Conservation (phyloP, 2,113 vertebrate genomes). For the Hippocampus zosterae region DNA sequence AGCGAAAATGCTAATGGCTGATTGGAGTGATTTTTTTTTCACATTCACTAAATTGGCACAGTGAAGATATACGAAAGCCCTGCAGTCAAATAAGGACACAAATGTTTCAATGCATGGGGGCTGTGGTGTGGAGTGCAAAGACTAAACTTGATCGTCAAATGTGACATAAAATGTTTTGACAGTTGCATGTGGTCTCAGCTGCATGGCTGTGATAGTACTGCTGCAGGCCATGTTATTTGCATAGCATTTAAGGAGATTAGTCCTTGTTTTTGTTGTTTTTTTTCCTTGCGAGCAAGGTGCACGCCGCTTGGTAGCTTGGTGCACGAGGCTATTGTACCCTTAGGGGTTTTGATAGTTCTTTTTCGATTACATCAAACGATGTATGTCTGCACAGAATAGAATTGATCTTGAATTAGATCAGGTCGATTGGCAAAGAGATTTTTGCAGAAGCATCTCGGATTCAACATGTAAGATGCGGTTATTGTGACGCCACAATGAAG, state of each 20-base stretch:
- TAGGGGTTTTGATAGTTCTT: not conserved
- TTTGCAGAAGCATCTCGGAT: not conserved
- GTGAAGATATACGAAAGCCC: not conserved
- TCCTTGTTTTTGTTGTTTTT: not conserved
- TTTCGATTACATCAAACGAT: not conserved
- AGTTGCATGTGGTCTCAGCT: conserved; percentile 1
- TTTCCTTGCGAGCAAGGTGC: not conserved
- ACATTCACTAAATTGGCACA: not conserved
- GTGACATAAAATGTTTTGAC: conserved; percentile 1
- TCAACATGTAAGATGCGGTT: no score
- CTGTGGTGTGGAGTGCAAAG: not conserved
- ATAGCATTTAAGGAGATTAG: conserved; percentile 1
- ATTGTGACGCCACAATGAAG: not conserved
- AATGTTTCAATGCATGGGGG: not conserved
- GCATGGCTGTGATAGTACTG: not conserved
- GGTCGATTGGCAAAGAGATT: not conserved
- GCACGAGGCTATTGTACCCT: not conserved
- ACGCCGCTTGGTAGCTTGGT: not conserved
- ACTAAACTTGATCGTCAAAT: not conserved
- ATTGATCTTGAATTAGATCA: not conserved
- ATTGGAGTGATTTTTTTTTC: not conserved
- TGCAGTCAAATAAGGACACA: not conserved
- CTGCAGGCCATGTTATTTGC: not conserved
- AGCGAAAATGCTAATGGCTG: conserved; percentile 17
- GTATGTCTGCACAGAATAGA: not conserved